A percentile compares a stretch with the other conserved stretches of the same genome.
Conservation (phyloP, 2,797 vertebrate species). For the Pteropus rufus region DNA sequence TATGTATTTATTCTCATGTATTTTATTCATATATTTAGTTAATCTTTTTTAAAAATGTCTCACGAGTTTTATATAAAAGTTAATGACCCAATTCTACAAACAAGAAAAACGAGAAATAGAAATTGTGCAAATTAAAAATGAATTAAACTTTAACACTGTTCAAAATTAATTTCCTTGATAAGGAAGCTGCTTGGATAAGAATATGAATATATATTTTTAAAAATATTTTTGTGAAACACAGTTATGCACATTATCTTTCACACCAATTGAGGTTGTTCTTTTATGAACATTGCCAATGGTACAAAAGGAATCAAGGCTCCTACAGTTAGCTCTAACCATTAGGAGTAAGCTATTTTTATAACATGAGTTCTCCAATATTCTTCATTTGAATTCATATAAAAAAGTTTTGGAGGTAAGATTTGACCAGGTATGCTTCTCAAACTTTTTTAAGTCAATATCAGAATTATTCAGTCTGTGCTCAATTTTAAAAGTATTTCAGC, state of each 20-base stretch:
- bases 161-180: conserved; percentile 36
- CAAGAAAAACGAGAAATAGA: conserved; percentile 2
- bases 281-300: neutral
- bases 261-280: neutral
- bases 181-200: neutral
- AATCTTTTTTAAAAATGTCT: neutral
- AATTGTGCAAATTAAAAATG: conserved; percentile 40
- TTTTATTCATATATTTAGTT: neutral
- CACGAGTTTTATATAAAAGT: conserved; percentile 14
- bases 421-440: neutral
- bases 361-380: neutral
- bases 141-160: conserved; percentile 16
- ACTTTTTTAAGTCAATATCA: neutral
- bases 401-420: neutral
- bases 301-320: neutral
- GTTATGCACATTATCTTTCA: neutral
- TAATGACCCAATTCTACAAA: neutral
- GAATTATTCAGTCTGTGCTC: neutral
- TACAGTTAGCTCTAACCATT: neutral
- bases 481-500: neutral
- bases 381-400: neutral
- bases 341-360: neutral
- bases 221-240: neutral
- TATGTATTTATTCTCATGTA: neutral
- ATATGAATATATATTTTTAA: neutral